These are phyloP conservation scores for Anthopleura xanthogrammica DNA, from an alignment of 92 coral and sea anemone species.

Conservation along the genomic window DNA sequence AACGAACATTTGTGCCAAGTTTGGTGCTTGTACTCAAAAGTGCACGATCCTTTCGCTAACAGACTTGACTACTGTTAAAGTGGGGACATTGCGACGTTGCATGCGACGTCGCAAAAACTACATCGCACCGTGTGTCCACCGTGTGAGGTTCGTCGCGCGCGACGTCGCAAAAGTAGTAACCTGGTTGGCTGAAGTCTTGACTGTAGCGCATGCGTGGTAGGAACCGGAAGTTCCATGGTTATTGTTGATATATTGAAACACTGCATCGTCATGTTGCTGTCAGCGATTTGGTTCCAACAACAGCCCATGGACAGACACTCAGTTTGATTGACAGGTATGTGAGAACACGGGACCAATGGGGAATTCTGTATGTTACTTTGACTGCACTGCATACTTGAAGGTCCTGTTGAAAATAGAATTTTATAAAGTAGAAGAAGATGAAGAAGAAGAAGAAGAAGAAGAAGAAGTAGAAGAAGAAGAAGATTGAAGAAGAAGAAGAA, in stretches of 20 bases:
- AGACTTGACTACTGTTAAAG: too few relatives aligned
- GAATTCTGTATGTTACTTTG: neutral
- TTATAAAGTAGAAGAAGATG: neutral
- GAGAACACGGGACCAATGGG: neutral
- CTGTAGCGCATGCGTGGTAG: conserved; percentile 4
- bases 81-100: too few relatives aligned
- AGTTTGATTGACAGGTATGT: neutral
- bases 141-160: neutral
- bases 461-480: too few relatives aligned
- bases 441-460: too few relatives aligned
- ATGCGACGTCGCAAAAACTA: too few relatives aligned
- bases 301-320: conserved; percentile 63
- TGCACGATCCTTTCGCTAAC: too few relatives aligned
- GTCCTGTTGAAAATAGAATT: neutral
- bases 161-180: neutral
- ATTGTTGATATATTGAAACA: neutral
- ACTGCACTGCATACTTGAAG: neutral
- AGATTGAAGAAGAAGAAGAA: neutral
- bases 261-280: neutral
- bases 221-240: neutral
- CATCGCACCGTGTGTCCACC: too few relatives aligned
- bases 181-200: neutral
- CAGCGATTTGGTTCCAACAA: conserved; percentile 57
- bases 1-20: too few relatives aligned
- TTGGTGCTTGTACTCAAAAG: too few relatives aligned